Conservation (phyloP, 2,113 vertebrate genomes). For the Dolichotis patagonum region DNA sequence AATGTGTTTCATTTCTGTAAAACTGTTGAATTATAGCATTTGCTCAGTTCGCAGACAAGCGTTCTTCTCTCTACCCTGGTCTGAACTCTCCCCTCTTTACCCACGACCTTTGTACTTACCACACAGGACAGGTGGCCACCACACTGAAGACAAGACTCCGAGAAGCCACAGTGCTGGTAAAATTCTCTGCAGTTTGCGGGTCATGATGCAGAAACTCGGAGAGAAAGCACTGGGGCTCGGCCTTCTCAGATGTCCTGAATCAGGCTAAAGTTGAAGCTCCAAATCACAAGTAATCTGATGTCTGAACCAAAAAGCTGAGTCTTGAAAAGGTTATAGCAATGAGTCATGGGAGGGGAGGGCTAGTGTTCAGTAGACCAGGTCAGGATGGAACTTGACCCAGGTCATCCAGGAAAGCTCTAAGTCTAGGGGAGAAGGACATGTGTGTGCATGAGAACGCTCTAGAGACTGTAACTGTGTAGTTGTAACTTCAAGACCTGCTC, state of each 20-base stretch:
- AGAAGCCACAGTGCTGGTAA: neutral
- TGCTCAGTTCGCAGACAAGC: neutral
- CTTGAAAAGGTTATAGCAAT: neutral
- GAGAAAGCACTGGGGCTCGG: neutral
- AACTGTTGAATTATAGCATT: neutral
- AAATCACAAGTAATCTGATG: neutral
- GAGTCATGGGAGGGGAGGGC: neutral
- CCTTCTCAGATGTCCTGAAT: neutral
- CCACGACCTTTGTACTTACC: constrained; percentile 4
- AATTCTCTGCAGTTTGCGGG: neutral
- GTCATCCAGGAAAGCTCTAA: neutral
- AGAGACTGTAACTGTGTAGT: neutral
- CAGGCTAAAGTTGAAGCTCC: neutral
- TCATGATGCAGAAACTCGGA: neutral
- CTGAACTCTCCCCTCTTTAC: neutral
- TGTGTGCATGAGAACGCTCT: neutral
- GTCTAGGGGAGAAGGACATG: neutral
- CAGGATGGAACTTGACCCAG: too few relatives aligned
- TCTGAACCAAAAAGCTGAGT: neutral
- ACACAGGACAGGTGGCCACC: neutral
- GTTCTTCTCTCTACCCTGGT: neutral
- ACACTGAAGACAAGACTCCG: neutral
- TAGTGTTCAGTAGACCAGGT: neutral
- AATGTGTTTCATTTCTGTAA: neutral
- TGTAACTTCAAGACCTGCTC: neutral